Evolutionary conservation across 2,888 invertebrate genomes (phyloP).

Genomic region (Allygus modestus): DNA sequence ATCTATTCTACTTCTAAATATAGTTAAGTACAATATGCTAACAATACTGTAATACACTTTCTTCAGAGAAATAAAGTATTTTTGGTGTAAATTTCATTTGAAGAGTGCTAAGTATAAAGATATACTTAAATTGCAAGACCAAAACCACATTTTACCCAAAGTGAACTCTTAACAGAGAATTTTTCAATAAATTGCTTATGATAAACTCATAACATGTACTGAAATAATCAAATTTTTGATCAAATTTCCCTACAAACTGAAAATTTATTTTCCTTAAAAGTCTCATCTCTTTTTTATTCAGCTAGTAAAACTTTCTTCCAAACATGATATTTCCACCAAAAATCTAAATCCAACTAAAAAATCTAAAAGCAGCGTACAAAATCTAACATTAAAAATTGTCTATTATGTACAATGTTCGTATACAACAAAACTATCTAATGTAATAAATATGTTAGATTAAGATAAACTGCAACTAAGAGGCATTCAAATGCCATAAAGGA

Average conservation of each 20-base stretch:
- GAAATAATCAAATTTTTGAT: no score
- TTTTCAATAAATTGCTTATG: no score
- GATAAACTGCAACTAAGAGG: conserved; percentile 25
- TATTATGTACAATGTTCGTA: conserved; percentile 49
- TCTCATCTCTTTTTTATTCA: no score
- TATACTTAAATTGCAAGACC: no score
- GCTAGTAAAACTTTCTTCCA: no score
- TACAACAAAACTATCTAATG: conserved; percentile 42
- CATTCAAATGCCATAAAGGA: conserved; percentile 49
- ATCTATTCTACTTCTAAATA: conserved; percentile 4
- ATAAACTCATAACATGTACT: no score
- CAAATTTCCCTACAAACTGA: no score
- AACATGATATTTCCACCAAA: neutral
- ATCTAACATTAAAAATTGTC: conserved; percentile 48
- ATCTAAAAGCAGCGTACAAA: conserved; percentile 40
- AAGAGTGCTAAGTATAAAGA: neutral
- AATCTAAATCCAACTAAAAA: neutral
- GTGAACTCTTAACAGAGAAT: no score
- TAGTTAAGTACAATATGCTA: conserved; percentile 44
- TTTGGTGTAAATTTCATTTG: neutral
- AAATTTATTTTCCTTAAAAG: no score
- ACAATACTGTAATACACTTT: conserved; percentile 39
- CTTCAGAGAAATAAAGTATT: neutral
- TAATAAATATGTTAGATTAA: conserved; percentile 51
- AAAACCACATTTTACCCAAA: no score